Percentiles rank a stretch among this genome's conserved stretches.
phyloP scores from a whole-genome alignment of 2,113 vertebrate species.

The Barbus barbus region DNA sequence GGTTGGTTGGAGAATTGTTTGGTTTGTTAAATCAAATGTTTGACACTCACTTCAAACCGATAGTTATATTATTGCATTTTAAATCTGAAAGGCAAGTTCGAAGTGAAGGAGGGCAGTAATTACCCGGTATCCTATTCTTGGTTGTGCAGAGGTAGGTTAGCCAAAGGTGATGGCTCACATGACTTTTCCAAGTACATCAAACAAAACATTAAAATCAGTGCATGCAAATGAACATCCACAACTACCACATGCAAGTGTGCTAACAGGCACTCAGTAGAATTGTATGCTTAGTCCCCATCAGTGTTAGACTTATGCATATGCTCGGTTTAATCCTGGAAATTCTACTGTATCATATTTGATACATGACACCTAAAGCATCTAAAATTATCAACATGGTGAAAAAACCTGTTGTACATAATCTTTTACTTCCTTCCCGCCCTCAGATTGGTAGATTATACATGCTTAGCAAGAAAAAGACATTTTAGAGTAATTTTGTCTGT shows the following conservation, averaged over 20 bases:
- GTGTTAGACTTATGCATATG: neutral
- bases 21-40: neutral
- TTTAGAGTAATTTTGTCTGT: no score
- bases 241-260: neutral
- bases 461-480: neutral
- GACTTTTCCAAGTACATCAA: neutral
- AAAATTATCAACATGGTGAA: no score
- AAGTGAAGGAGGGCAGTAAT: neutral
- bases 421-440: neutral
- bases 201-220: slow-evolving; percentile 27
- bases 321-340: neutral
- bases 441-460: neutral
- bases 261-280: neutral
- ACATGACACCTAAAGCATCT: no score
- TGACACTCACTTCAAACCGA: neutral
- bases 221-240: neutral
- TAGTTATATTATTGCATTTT: neutral
- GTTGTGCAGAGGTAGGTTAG: slow-evolving; percentile 17
- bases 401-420: no score
- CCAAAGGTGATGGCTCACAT: slow-evolving; percentile 18
- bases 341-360: no score
- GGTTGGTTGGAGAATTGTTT: neutral
- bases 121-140: neutral
- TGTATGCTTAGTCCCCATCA: neutral
- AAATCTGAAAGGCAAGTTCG: neutral